A percentile compares a stretch with the other conserved stretches of the same genome.
These are phyloP conservation scores for Cettia cetti DNA, from an alignment of 2,113 vertebrate genomes.

Conservation along the genomic window DNA sequence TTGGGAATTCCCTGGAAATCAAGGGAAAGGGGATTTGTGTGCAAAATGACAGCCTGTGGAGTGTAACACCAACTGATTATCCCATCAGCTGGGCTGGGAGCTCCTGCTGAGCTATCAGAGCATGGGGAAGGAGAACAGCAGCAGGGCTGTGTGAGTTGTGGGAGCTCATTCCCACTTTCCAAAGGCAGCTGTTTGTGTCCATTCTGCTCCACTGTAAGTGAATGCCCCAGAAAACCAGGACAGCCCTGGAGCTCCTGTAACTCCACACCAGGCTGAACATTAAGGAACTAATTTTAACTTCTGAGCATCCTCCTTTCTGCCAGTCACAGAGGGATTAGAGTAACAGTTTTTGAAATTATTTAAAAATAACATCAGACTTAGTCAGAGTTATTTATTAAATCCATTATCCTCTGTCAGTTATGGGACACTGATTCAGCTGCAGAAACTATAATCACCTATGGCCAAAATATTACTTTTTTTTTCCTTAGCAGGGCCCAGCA, in stretches of 20 bases:
- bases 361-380: slow-evolving; percentile 58
- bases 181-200: background rate
- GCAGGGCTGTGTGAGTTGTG: background rate
- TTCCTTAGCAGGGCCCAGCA: background rate
- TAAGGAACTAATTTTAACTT: slow-evolving; percentile 48
- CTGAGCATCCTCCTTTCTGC: slow-evolving; percentile 17
- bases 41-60: background rate
- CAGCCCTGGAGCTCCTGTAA: background rate
- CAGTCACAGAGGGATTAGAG: slow-evolving; percentile 16
- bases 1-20: background rate
- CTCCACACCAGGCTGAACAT: slow-evolving; percentile 8
- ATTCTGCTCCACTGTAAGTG: background rate
- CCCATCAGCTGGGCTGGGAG: background rate
- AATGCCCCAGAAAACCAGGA: background rate
- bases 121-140: background rate
- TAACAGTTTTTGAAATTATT: slow-evolving; percentile 32
- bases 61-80: background rate
- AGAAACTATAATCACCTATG: background rate
- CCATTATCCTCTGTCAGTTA: slow-evolving; percentile 39
- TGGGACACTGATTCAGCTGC: background rate
- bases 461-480: background rate
- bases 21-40: background rate
- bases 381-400: slow-evolving; percentile 52
- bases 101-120: background rate
- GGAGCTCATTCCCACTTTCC: background rate